A percentile compares a stretch with the other conserved stretches of the same genome.
phyloP scores from a whole-genome alignment of 2,888 invertebrate species.

The Cryptus armator region DNA sequence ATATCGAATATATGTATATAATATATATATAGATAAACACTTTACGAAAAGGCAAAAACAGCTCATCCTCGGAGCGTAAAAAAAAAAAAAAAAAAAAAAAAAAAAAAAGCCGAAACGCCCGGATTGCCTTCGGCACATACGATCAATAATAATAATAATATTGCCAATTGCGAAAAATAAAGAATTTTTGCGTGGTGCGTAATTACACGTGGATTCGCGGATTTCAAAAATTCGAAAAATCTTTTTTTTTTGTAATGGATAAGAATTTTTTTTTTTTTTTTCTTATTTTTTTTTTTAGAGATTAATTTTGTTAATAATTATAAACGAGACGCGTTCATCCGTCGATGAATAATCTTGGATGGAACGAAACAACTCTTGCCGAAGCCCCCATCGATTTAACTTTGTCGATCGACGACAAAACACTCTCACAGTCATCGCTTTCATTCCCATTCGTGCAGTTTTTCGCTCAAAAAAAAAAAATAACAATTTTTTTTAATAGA shows the following conservation, averaged over 20 bases:
- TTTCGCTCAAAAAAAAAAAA: not conserved
- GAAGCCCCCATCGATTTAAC: slow-evolving; percentile 55
- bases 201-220: not conserved
- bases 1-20: slow-evolving; percentile 53
- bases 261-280: slow-evolving; percentile 20
- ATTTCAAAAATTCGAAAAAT: slow-evolving; percentile 10
- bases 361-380: slow-evolving; percentile 70
- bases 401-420: slow-evolving; percentile 34
- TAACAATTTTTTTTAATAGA: too few species aligned
- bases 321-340: slow-evolving; percentile 26
- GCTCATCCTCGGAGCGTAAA: slow-evolving; percentile 21
- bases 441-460: slow-evolving; percentile 63
- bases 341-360: slow-evolving; percentile 73
- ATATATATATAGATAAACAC: slow-evolving; percentile 29
- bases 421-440: slow-evolving; percentile 50
- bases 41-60: slow-evolving; percentile 4
- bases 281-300: not conserved
- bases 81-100: slow-evolving; percentile 6
- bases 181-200: slow-evolving; percentile 18
- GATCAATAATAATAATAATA: slow-evolving; percentile 25
- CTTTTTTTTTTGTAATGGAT: not conserved
- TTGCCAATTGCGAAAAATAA: slow-evolving; percentile 44
- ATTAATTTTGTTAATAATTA: not conserved
- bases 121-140: slow-evolving; percentile 1
- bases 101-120: slow-evolving; percentile 11